Evolutionary conservation across 2,113 vertebrate species (phyloP).

Genomic region (Crotalus helleri): DNA sequence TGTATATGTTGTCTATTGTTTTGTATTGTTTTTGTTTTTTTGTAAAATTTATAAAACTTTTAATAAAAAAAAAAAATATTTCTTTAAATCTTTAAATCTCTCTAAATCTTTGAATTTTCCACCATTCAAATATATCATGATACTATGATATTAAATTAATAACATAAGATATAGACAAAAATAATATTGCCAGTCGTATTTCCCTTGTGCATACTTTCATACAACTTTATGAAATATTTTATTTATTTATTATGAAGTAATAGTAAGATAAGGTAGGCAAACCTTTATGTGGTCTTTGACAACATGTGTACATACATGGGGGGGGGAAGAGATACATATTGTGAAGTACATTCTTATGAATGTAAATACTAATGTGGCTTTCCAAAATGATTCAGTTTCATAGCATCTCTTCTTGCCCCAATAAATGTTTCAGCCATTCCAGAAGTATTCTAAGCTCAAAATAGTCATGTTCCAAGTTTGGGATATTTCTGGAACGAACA

Average conservation of each 20-base stretch:
- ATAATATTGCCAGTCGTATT: neutral
- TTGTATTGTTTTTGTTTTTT: too few relatives aligned
- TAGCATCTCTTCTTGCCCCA: neutral
- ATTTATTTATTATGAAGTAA: neutral
- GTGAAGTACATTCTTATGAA: neutral
- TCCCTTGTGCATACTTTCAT: neutral
- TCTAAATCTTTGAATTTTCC: neutral
- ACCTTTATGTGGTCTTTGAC: neutral
- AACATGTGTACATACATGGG: neutral
- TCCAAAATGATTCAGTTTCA: neutral
- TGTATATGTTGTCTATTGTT: too few relatives aligned
- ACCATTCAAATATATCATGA: neutral
- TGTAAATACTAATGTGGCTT: neutral
- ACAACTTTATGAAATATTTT: neutral
- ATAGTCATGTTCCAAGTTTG: neutral
- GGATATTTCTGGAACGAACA: neutral
- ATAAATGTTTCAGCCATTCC: neutral
- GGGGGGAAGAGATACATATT: neutral
- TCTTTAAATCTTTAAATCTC: neutral
- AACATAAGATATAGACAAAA: neutral
- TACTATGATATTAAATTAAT: too few relatives aligned
- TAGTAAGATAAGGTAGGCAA: conserved; percentile 25
- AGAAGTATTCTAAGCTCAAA: neutral
- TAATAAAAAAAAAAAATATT: too few relatives aligned
- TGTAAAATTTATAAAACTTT: too few relatives aligned